phyloP scores from a whole-genome alignment of 2,888 invertebrate species.

The Latrodectus hesperus region DNA sequence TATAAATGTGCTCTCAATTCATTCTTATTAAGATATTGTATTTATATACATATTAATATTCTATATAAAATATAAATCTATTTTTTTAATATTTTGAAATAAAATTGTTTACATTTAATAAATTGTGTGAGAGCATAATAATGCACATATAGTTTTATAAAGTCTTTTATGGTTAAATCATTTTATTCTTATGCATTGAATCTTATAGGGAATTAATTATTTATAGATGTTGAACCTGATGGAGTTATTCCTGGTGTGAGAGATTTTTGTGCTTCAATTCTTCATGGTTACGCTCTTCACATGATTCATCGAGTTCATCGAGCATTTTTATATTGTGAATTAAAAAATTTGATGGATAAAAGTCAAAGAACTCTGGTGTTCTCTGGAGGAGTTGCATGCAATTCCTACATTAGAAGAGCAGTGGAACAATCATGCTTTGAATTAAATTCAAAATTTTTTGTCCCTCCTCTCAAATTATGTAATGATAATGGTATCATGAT shows the following conservation, averaged over 20 bases:
- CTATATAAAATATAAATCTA: too few relatives aligned
- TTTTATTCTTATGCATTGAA: too few relatives aligned
- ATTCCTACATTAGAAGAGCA: constrained; percentile 84
- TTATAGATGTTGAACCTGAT: constrained; percentile 69
- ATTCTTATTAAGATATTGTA: too few relatives aligned
- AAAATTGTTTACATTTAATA: too few relatives aligned
- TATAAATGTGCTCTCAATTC: too few relatives aligned
- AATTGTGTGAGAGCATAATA: too few relatives aligned
- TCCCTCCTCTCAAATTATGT: constrained; percentile 89
- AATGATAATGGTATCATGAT: constrained; percentile 99
- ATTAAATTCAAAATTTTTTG: constrained; percentile 79
- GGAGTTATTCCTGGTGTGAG: constrained; percentile 68
- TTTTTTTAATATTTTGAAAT: too few relatives aligned
- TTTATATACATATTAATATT: too few relatives aligned
- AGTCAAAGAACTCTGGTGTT: constrained; percentile 78
- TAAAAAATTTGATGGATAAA: constrained; percentile 80
- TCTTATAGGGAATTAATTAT: not conserved
- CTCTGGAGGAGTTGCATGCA: constrained; percentile 97
- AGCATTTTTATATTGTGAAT: constrained; percentile 84
- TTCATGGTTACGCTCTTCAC: constrained; percentile 84
- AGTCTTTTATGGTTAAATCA: too few relatives aligned
- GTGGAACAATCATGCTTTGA: constrained; percentile 81
- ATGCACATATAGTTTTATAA: too few relatives aligned
- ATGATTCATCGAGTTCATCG: constrained; percentile 87
- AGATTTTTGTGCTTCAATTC: constrained; percentile 91